Evolutionary conservation across 1,140 invertebrate genomes (phyloP), one percentile per base, ranked within the genome.

Genomic region (Reticulitermes speratus): DNA sequence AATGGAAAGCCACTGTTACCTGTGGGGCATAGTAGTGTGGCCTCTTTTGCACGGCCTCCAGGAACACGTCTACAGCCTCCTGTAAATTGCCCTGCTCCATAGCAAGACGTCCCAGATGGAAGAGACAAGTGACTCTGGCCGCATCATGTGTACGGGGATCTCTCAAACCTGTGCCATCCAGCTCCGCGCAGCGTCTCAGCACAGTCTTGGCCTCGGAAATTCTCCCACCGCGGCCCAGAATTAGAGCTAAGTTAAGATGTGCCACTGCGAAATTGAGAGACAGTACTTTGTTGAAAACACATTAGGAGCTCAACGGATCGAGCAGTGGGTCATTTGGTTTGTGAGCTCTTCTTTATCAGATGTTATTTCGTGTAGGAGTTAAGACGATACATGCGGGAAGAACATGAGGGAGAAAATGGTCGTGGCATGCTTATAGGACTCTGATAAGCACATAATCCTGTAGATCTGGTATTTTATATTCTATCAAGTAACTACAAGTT

Each of bases 181-280:
- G 92, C 48, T 94, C 94, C 19, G 96, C 94, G 88, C 97, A 98
- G 84, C 96, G 93, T 44, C 95, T 92, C 83, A 98, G 94, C 81
- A 97, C 95, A 88, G 95, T 94, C 59, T 95, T 95, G 19, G 98
- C 98, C 89, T 98, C 97, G 83, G 95, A 93, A 87, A 95, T 94
- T 83, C 96, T 92, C 23, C 97, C 97, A 83, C 96, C 92, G 12
- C 96, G 94, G 87, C 96, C 95, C 87, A 98, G 92, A 44, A 97
- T 95, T 87, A 97, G 95, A 3, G 97, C 98, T 88, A 98, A 93
- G 90, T 99, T 99, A 86, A 99, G 94, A 91, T 99, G 97, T 81
- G 98, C 98, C 94, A 98, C 97, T 98, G 94, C 45, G 94, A 94
- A n/a, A 25, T 65, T 65, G 19, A 21, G 1, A 23, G 7, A n/a